These are phyloP conservation scores for Dryobates pubescens DNA, from an alignment of 2,797 vertebrate genomes.

Conservation along the genomic window DNA sequence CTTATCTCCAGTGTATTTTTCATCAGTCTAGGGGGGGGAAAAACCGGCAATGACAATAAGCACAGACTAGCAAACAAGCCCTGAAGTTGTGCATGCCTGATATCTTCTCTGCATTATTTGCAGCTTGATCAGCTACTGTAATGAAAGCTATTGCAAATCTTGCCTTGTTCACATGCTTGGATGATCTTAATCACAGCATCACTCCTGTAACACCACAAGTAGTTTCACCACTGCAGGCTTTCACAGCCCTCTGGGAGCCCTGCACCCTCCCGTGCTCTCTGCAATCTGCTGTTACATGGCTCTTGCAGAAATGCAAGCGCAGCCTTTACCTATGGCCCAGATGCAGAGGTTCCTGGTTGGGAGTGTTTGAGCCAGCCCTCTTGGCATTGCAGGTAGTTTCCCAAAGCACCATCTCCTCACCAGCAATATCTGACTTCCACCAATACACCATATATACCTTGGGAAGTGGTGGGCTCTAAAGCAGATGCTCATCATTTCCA, in stretches of 20 bases:
- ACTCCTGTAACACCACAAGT: not conserved
- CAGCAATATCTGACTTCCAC: not conserved
- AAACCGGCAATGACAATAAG: not conserved
- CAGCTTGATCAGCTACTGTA: not conserved
- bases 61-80: not conserved
- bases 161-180: not conserved
- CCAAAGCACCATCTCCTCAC: not conserved
- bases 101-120: not conserved
- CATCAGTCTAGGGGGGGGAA: not conserved
- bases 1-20: not conserved
- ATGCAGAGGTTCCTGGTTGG: not conserved
- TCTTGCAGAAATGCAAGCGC: not conserved
- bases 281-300: not conserved
- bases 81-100: not conserved
- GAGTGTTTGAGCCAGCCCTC: not conserved
- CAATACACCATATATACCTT: not conserved
- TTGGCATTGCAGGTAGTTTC: not conserved
- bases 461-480: not conserved
- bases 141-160: not conserved
- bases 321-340: not conserved
- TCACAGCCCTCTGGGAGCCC: not conserved
- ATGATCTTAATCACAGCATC: not conserved
- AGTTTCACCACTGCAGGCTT: not conserved
- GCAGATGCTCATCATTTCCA: not conserved
- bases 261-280: fast-evolving